phyloP scores from a whole-genome alignment of 2,797 vertebrate genomes.

The Sebastes kiyomatsui region DNA sequence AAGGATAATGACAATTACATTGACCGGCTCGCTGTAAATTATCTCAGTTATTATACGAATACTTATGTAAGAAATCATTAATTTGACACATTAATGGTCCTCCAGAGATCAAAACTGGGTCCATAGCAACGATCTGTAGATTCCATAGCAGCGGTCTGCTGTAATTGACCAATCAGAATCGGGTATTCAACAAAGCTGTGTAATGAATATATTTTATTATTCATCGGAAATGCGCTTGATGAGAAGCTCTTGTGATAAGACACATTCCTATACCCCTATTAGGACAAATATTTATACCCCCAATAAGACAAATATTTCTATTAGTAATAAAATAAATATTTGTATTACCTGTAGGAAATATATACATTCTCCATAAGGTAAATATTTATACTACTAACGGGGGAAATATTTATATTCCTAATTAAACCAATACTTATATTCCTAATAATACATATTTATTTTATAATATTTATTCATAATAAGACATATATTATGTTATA shows the following conservation, averaged over 20 bases:
- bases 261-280: background rate
- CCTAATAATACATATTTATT: background rate
- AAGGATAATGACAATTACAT: too few relatives aligned
- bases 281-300: background rate
- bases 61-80: too few relatives aligned
- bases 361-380: background rate
- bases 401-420: background rate
- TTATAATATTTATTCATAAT: background rate
- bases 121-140: too few relatives aligned
- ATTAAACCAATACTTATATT: background rate
- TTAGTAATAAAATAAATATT: too few relatives aligned
- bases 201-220: background rate
- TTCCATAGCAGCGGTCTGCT: too few relatives aligned
- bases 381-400: background rate
- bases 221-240: background rate
- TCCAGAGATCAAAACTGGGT: too few relatives aligned
- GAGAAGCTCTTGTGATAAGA: background rate
- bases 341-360: background rate
- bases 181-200: too few relatives aligned
- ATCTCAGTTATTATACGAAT: fast-evolving
- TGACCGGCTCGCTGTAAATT: too few relatives aligned
- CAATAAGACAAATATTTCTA: background rate
- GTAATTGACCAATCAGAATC: too few relatives aligned
- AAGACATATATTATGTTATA: background rate
- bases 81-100: fast-evolving